Evolutionary conservation across 1,140 invertebrate genomes (phyloP).

Genomic region (Drosophila bifasciata): DNA sequence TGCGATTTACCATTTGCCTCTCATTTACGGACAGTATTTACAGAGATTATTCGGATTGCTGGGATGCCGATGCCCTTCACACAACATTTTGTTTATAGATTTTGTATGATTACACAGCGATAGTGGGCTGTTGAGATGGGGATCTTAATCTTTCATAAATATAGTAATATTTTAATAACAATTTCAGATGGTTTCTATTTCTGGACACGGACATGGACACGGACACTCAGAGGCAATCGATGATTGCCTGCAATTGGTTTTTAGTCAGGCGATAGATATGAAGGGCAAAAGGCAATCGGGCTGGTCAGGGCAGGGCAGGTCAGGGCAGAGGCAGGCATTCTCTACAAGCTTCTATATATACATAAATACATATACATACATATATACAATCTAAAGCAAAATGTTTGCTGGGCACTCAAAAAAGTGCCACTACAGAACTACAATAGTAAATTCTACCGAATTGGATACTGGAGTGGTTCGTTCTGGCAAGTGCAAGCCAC

Average conservation of each 20-base stretch:
- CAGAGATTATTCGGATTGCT: slow-evolving; percentile 22
- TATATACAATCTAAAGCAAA: neutral
- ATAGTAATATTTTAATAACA: no score
- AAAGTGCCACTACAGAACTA: slow-evolving; percentile 24
- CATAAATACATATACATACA: neutral
- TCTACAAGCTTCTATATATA: neutral
- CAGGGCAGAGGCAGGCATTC: neutral
- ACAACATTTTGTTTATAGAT: slow-evolving; percentile 23
- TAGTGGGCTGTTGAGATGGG: slow-evolving; percentile 18
- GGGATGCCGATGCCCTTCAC: slow-evolving; percentile 54
- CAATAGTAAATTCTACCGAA: slow-evolving; percentile 12
- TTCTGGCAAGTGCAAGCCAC: slow-evolving; percentile 4
- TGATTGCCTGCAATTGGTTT: slow-evolving; percentile 46
- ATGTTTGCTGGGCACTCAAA: slow-evolving; percentile 14
- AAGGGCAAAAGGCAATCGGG: no score
- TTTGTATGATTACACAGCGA: slow-evolving; percentile 10
- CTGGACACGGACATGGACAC: neutral
- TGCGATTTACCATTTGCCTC: no score
- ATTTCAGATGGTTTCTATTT: neutral
- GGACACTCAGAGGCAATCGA: slow-evolving; percentile 30
- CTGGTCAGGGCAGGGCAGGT: neutral
- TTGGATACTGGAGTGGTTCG: neutral
- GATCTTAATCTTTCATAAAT: slow-evolving; percentile 3
- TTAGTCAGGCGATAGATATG: slow-evolving; percentile 31
- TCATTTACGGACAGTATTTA: slow-evolving; percentile 19